Evolutionary conservation across 2,888 invertebrate genomes (phyloP), one percentile per base, ranked within the genome.

Genomic region (Tholera decimalis): DNA sequence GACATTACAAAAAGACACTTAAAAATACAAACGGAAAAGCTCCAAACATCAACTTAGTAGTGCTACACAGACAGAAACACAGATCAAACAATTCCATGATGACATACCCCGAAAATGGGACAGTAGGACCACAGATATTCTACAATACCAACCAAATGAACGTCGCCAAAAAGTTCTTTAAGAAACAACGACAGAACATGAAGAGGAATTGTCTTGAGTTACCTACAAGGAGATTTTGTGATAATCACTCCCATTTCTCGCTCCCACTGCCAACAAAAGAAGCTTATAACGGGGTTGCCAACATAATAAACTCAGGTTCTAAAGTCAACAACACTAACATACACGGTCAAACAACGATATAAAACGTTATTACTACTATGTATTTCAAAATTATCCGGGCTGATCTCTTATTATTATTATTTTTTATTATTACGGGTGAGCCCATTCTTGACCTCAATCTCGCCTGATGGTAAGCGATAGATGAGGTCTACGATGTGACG

Each of bases 61-160:
- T 97, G 5, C 83, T 97, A 53, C 97, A 97, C 84, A 93, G 97
- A 58, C 97, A 97, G 74, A 97, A 97, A 82, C 97, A 97, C 83
- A 95, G 97, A 55, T 97, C 97, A 0, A 97, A 97, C 79, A 97
- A 97, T 82, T 96, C 96, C 0, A 96, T 96, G 86, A 97, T 97
- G 82, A 97, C 97, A 0, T 96, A 96, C 64, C 96, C 96, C 0
- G 96, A 96, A 33, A 95, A 92, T 1, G 91, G 91, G 0, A 92
- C 93, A 0, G 77, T 93, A 0, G 97, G 97, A 0, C 97, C 98
- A 0, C 98, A 98, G 71, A 96, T 98, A 85, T 99, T 99, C 91
- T 99, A 98, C 88, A 98, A 99, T 91, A 98, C 98, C 0, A 98
- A 98, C 89, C 99, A 99, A 91, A 99, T 98, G 90, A 98, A 98